These are phyloP conservation scores for Drusus annulatus DNA, from an alignment of 1,140 invertebrate species.

Conservation along the genomic window DNA sequence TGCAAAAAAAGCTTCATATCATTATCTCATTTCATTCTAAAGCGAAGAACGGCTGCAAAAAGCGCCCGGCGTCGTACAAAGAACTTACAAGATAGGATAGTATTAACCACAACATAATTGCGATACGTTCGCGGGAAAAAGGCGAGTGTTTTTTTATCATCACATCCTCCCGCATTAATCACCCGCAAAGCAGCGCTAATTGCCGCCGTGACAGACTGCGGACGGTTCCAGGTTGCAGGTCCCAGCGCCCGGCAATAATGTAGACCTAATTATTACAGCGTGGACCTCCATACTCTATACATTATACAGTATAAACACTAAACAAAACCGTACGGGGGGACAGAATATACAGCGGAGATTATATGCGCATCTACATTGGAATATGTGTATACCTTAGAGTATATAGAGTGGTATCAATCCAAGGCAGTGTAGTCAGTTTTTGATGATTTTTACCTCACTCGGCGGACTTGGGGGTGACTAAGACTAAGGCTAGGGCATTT, in stretches of 20 bases:
- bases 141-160: not conserved
- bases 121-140: not conserved
- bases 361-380: too few species aligned
- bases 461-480: too few species aligned
- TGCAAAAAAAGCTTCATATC: not conserved
- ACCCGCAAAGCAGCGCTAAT: constrained; percentile 3
- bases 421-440: too few species aligned
- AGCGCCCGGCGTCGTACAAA: not conserved
- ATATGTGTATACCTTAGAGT: too few species aligned
- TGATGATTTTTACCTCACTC: too few species aligned
- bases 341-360: too few species aligned
- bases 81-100: not conserved
- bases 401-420: too few species aligned
- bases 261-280: constrained; percentile 16
- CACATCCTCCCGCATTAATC: not conserved
- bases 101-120: not conserved
- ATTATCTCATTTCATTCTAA: not conserved
- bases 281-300: not conserved
- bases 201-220: not conserved
- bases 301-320: not conserved
- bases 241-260: constrained; percentile 1
- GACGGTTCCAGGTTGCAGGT: not conserved
- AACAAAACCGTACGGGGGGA: not conserved
- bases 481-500: too few species aligned
- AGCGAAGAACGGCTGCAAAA: not conserved